A percentile compares a stretch with the other conserved stretches of the same genome.
These are phyloP conservation scores for Cyclura pinguis DNA, from an alignment of 2,797 vertebrate genomes.

Conservation along the genomic window DNA sequence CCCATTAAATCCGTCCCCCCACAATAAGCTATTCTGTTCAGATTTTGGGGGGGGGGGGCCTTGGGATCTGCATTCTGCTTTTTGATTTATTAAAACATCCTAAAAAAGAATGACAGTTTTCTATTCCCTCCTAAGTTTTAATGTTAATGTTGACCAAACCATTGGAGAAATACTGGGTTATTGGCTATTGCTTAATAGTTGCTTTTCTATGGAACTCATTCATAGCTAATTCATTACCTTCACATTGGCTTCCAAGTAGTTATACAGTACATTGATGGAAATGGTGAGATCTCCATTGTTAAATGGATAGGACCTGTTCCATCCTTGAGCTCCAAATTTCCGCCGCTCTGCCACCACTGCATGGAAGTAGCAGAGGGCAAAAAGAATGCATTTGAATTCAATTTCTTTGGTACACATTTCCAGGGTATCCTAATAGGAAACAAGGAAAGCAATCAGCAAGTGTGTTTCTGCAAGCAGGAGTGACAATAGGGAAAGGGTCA, in stretches of 20 bases:
- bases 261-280: conserved; percentile 77
- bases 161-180: neutral
- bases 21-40: neutral
- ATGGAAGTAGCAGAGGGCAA: conserved; percentile 81
- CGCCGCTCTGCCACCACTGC: conserved; percentile 79
- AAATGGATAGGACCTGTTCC: conserved; percentile 81
- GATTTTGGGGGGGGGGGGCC: neutral
- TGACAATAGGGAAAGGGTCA: neutral
- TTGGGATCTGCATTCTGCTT: too few relatives aligned
- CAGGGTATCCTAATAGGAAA: conserved; percentile 73
- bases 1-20: neutral
- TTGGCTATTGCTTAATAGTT: rapidly evolving
- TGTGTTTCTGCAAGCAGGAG: neutral
- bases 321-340: conserved; percentile 82
- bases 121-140: neutral
- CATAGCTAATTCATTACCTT: conserved; percentile 62
- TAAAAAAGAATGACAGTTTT: neutral
- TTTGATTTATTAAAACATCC: neutral
- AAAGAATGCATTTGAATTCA: conserved; percentile 80
- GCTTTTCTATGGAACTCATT: rapidly evolving
- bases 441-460: neutral
- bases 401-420: conserved; percentile 81
- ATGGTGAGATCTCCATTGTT: conserved; percentile 82
- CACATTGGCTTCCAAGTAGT: conserved; percentile 80
- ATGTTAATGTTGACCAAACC: neutral